Evolutionary conservation across 2,797 vertebrate species (phyloP).

Genomic region (Pangasius sanitwongsei): DNA sequence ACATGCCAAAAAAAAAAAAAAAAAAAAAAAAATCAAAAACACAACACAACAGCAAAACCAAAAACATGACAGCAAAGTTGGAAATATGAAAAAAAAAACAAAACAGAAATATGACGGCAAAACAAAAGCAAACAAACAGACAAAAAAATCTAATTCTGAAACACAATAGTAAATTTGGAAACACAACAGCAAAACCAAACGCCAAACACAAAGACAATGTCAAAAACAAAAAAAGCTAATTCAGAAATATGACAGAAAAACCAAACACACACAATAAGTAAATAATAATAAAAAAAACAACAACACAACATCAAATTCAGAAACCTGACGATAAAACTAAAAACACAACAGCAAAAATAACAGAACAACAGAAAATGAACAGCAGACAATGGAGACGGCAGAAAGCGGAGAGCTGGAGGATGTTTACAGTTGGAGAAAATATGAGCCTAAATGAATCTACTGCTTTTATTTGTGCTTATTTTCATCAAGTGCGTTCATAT

Average conservation of each 20-base stretch:
- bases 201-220: too few relatives aligned
- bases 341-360: neutral
- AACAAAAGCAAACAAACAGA: too few relatives aligned
- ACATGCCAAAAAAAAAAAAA: too few relatives aligned
- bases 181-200: too few relatives aligned
- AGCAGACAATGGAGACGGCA: neutral
- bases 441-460: neutral
- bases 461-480: neutral
- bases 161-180: too few relatives aligned
- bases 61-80: neutral
- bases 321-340: neutral
- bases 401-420: neutral
- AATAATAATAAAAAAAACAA: neutral
- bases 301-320: neutral
- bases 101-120: too few relatives aligned
- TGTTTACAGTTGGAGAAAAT: neutral
- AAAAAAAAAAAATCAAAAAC: too few relatives aligned
- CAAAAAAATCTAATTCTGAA: too few relatives aligned
- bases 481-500: neutral
- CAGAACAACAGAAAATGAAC: neutral
- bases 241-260: neutral
- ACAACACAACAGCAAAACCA: neutral
- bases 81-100: too few relatives aligned
- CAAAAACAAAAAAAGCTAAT: neutral
- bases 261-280: neutral